Evolutionary conservation across 2,797 vertebrate genomes (phyloP), one percentile per base, ranked within the genome.

Genomic region (Menidia menidia): DNA sequence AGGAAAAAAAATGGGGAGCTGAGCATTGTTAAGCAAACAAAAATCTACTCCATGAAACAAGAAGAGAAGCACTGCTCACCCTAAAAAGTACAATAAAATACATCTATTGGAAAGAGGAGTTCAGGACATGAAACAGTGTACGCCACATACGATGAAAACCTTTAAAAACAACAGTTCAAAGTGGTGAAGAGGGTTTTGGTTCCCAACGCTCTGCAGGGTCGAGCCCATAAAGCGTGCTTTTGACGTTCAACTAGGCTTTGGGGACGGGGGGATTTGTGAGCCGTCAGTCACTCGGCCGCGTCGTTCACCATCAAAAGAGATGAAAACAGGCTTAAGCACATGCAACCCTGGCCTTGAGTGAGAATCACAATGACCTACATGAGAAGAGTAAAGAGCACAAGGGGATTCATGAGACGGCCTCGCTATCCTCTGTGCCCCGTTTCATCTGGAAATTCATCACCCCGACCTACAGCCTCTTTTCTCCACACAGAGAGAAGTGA

Each of bases 261-360:
- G 11, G 51, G 45, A 19, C 9, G n/a, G 48, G 48, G 19, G 51
- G 18, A 61, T 57, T 55, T 16, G 45, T 66, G 57, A 50, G 33
- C 31, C 25, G 18, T 41, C 35, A 5, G 47, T 31, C 47, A 42
- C 31, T 55, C 55, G 42, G 35, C 35, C 44, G 33, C 35, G 9
- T 30, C 43, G 30, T 35, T 60, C 54, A 64, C 35, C 56, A 70
- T 64, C 56, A 70, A 55, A 69, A 58, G 61, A 65, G 16, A 70
- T 15, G 18, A 65, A 64, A 64, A 55, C 18, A 51, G 19, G 39
- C 57, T 54, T 60, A 42, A 64, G 25, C 35, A 25, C 25, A 69
- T 60, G 35, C 55, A 55, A 33, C 15, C 11, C 44, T 55, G 57
- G 31, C 61, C 43, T 64, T 60, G 61, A 50, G 25, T 16, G 64